Conservation (phyloP, 30 jellyfish, hydroid and myxozoan genomes). For the Aurelia aurita region DNA sequence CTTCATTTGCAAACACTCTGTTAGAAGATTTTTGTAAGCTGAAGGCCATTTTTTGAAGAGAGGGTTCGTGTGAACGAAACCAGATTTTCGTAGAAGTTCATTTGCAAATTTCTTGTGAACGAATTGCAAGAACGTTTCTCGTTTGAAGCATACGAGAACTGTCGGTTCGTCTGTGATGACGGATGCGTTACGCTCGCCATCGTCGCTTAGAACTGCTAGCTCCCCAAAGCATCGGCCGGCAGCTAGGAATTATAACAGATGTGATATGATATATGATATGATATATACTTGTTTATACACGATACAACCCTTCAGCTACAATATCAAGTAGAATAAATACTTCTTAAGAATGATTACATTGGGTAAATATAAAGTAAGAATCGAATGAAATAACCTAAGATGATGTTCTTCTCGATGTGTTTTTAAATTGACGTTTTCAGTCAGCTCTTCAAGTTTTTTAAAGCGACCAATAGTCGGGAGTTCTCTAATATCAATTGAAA, state of each 20-base stretch:
- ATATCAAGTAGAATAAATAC: too few relatives aligned
- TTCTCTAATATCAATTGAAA: too few relatives aligned
- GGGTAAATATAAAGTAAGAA: too few relatives aligned
- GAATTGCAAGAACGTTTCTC: constrained; percentile 60
- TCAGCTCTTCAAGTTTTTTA: too few relatives aligned
- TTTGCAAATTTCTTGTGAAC: constrained; percentile 89
- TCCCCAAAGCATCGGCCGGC: constrained; percentile 98
- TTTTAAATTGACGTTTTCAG: too few relatives aligned
- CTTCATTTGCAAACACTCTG: constrained; percentile 85
- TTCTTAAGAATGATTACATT: not conserved
- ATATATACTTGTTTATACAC: too few relatives aligned
- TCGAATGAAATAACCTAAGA: too few relatives aligned
- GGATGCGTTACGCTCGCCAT: constrained; percentile 89
- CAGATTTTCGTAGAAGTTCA: constrained; percentile 84
- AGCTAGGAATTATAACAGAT: constrained; percentile 31
- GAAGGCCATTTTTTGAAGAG: constrained; percentile 90
- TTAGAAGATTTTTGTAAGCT: constrained; percentile 83
- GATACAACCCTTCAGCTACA: too few relatives aligned
- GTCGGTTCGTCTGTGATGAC: constrained; percentile 91
- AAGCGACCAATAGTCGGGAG: too few relatives aligned
- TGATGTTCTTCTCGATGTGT: too few relatives aligned
- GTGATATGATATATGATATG: not conserved
- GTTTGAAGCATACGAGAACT: constrained; percentile 65
- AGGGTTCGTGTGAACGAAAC: constrained; percentile 87
- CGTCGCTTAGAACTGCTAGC: constrained; percentile 74